phyloP scores from a whole-genome alignment of 1,140 invertebrate species.

The Vollenhovia emeryi region DNA sequence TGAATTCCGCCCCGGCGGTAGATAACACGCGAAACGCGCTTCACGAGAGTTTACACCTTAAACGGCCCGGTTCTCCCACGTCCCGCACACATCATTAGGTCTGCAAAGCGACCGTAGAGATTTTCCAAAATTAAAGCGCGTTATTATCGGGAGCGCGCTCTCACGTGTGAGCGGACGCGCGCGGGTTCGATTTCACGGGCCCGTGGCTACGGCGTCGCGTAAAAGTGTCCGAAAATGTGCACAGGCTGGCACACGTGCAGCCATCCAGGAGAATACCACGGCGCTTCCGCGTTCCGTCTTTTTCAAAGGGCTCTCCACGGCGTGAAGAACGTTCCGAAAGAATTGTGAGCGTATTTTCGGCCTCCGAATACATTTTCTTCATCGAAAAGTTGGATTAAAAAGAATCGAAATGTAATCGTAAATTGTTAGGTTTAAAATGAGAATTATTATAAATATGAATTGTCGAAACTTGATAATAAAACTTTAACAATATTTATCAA shows the following conservation, averaged over 20 bases:
- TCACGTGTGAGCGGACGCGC: slow-evolving; percentile 14
- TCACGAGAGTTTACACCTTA: slow-evolving; percentile 30
- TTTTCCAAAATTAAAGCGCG: slow-evolving; percentile 60
- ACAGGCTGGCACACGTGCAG: slow-evolving; percentile 18
- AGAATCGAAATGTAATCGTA: neutral
- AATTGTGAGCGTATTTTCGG: neutral
- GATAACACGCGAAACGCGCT: slow-evolving; percentile 28
- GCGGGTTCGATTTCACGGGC: slow-evolving; percentile 35
- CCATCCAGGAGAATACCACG: slow-evolving; percentile 31
- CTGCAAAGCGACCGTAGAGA: slow-evolving; percentile 31
- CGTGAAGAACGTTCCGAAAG: neutral
- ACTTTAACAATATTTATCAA: neutral
- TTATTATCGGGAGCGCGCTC: slow-evolving; percentile 32
- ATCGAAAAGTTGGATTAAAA: neutral
- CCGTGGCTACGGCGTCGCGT: neutral
- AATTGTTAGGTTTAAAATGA: neutral
- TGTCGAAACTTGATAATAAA: slow-evolving; percentile 3
- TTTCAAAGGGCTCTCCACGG: slow-evolving; percentile 20
- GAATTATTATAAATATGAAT: neutral
- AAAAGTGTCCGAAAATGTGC: slow-evolving; percentile 48
- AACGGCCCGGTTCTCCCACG: neutral
- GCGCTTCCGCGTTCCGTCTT: slow-evolving; percentile 33
- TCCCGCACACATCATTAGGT: slow-evolving; percentile 31
- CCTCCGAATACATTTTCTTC: neutral
- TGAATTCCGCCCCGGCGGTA: neutral